Conservation (phyloP, 2,888 invertebrate genomes). For the Epinotia brunnichana region DNA sequence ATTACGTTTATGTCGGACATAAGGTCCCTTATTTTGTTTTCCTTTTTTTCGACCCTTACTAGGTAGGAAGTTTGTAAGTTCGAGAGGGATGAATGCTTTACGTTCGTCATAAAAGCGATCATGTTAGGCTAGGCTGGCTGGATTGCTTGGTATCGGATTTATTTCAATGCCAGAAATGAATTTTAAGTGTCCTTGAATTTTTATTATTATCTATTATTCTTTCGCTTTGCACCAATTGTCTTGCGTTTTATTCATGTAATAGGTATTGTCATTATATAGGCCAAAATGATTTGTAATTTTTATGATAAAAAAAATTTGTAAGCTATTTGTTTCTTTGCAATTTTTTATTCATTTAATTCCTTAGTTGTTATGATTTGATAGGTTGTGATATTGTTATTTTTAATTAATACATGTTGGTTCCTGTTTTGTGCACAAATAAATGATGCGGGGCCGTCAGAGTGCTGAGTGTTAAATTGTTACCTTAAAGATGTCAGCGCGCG, state of each 20-base stretch:
- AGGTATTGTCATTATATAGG: background rate
- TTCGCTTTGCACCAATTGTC: too few relatives aligned
- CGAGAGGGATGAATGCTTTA: too few relatives aligned
- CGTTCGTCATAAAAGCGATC: too few relatives aligned
- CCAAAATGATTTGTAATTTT: background rate
- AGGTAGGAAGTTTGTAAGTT: too few relatives aligned
- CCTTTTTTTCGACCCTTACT: too few relatives aligned
- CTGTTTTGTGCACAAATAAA: constrained; percentile 35
- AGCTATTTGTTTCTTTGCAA: background rate
- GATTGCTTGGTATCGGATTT: too few relatives aligned
- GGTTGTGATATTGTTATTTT: constrained; percentile 40
- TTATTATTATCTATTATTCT: too few relatives aligned
- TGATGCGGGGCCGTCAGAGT: background rate
- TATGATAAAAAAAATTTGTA: background rate
- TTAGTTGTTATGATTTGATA: constrained; percentile 17
- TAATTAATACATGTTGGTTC: constrained; percentile 13
- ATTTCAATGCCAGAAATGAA: too few relatives aligned
- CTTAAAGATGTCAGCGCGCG: background rate
- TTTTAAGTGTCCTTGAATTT: too few relatives aligned
- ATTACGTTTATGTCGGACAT: too few relatives aligned
- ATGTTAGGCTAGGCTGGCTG: too few relatives aligned
- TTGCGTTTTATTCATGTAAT: background rate
- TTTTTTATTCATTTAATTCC: background rate
- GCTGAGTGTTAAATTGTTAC: constrained; percentile 6
- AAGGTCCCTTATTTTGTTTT: too few relatives aligned